Evolutionary conservation across 1,140 invertebrate genomes (phyloP).

Genomic region (Pseudachorutes palmiensis): DNA sequence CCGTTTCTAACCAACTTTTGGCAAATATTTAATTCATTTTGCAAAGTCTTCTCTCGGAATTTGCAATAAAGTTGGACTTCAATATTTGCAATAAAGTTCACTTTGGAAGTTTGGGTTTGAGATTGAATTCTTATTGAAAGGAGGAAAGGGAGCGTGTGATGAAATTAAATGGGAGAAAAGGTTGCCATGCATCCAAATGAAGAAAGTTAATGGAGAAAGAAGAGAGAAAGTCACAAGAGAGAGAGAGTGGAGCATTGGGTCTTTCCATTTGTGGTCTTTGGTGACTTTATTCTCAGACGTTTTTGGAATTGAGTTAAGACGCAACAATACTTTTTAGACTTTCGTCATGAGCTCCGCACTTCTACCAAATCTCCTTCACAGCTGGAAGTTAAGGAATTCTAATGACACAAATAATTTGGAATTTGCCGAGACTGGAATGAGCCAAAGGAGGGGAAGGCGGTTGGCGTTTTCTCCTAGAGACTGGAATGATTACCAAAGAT

Average conservation of each 20-base stretch:
- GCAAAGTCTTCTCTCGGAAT: too few relatives aligned
- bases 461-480: not conserved
- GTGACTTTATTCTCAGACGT: not conserved
- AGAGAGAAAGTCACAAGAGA: not conserved
- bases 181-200: too few relatives aligned
- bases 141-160: not conserved
- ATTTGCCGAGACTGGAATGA: not conserved
- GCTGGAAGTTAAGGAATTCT: not conserved
- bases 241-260: not conserved
- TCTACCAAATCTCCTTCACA: not conserved
- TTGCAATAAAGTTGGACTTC: too few relatives aligned
- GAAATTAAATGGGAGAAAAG: not conserved
- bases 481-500: not conserved
- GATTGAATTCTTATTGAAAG: not conserved
- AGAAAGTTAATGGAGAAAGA: not conserved
- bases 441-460: not conserved
- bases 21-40: not conserved
- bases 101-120: too few relatives aligned
- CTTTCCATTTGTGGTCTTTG: not conserved
- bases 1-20: not conserved
- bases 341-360: not conserved
- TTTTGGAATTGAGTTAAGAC: not conserved
- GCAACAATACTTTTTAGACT: not conserved
- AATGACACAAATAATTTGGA: not conserved
- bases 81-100: too few relatives aligned